Base-by-base conservation (phyloP, 2,888 invertebrate species). In the Drosophila barbarae region DNA sequence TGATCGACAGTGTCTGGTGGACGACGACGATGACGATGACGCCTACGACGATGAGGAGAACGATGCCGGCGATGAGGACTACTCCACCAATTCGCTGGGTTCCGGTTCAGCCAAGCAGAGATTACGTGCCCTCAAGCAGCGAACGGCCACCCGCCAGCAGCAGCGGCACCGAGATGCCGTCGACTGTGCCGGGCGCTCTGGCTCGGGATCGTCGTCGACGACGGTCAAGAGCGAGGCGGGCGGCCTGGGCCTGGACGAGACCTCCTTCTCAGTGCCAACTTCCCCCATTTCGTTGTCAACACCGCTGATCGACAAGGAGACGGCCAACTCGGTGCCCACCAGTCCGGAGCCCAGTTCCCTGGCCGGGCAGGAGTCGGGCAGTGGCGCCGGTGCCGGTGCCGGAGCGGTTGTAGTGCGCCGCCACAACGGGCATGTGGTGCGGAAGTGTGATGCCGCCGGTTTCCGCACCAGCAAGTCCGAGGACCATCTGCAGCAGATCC, bases 381-480 rank as follows among this genome's bases (percentile, higher is more conserved):
- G 92, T 92, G 87, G 91, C 91, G 82, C 89, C 71, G 72, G 75
- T 23, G 41, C 41, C 12, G 44, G 46, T 15, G 61, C 35, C 38
- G 76, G 67, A 21, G 78, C 61, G 5, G 86, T 78, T 23, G 88
- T 89, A 1, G 87, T 89, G 32, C 86, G 89, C 5, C 87, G 89
- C 23, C 92, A 92, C 91, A 90, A 90, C 58, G 89, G 88, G 87
- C 81, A 82, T 60, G 91, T 88, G 69, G 87, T 90, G 72, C 85
- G 90, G 68, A 89, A 89, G 80, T 87, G 89, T 79, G 92, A 92
- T 82, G 91, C 92, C 61, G 93, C 93, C 78, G 93, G 94, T 73
- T 96, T 97, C 46, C 92, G 97, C 66, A 96, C 96, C 32, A 97
- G 96, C 82, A 93, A 96, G 85, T 96, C 96, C 12, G 98, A 98